Base-by-base conservation (phyloP, 2,113 vertebrate genomes). In the Leptobrachium leishanense region DNA sequence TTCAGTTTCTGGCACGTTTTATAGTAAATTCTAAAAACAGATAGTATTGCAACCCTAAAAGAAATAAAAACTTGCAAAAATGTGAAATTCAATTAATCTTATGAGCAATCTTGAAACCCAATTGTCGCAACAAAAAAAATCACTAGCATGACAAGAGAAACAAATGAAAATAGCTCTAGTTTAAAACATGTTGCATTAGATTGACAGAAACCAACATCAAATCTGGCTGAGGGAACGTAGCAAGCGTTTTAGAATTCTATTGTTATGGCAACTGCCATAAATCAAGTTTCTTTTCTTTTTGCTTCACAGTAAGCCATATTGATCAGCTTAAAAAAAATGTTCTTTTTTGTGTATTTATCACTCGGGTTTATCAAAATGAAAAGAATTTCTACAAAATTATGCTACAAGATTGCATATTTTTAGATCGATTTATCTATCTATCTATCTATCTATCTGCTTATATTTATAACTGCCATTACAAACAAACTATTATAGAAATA, bases 291-390 rank as follows among this genome's bases (percentile, higher is more conserved):
- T 86, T 8, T 42, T 11, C 41, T 75, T 73, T 43, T 8, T 65
- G 40, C 67, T 69, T 62, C 68, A 70, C 55, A 46, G 44, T 76
- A 63, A 82, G 43, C 69, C 59, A 70, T 77, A 80, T 73, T 68
- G 75, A 68, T 59, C 78, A 82, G 64, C 64, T 84, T n/a, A 7
- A 83, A 55, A 76, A 82, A 54, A 63, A 7, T 50, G 43, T 54
- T 63, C 57, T 85, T 86, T 86, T 57, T 82, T 77, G 2, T 76
- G 46, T 10, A 70, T 78, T 70, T 0, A 0, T 85, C 85, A 72
- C 67, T 84, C 41, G 39, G 7, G 8, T 81, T 85, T 66, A 44
- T 81, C 83, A 87, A 73, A 67, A 80, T 83, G 79, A 64, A 84
- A 77, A 63, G 72, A 74, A 85, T 31, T 31, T 31, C 20, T 31